Evolutionary conservation across 2,888 invertebrate species (phyloP).

Genomic region (Polydrusus tereticollis): DNA sequence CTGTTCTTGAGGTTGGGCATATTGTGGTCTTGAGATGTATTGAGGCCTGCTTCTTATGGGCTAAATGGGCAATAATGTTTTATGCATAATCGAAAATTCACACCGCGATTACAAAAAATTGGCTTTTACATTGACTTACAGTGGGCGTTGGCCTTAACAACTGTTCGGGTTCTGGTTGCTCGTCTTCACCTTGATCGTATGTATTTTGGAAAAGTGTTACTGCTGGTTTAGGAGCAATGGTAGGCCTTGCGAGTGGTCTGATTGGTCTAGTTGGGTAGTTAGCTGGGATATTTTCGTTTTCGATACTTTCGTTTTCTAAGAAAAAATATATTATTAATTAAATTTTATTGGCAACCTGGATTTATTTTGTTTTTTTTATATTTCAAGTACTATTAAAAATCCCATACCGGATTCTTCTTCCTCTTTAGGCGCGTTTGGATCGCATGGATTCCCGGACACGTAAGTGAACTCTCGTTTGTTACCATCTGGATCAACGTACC

Average conservation of each 20-base stretch:
- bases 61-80: too few relatives aligned
- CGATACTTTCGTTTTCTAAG: conserved; percentile 61
- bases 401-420: conserved; percentile 67
- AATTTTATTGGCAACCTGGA: background rate
- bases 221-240: conserved; percentile 64
- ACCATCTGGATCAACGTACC: conserved; percentile 88
- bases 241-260: conserved; percentile 65
- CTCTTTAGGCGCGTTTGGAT: conserved; percentile 83
- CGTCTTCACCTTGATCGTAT: conserved; percentile 75
- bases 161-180: conserved; percentile 72
- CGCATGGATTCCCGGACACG: conserved; percentile 88
- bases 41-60: conserved; percentile 43
- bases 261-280: conserved; percentile 74
- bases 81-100: too few relatives aligned
- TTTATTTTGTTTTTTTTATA: too few relatives aligned
- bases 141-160: conserved; percentile 63
- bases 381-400: background rate
- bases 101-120: too few relatives aligned
- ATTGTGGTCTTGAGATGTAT: conserved; percentile 60
- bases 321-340: background rate
- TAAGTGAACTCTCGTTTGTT: conserved; percentile 89
- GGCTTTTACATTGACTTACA: conserved; percentile 57
- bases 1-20: conserved; percentile 58
- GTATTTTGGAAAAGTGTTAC: conserved; percentile 81
- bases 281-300: conserved; percentile 76